Base-by-base conservation (phyloP, 2,113 vertebrate species). In the Gnathonemus echidnorhynchus region DNA sequence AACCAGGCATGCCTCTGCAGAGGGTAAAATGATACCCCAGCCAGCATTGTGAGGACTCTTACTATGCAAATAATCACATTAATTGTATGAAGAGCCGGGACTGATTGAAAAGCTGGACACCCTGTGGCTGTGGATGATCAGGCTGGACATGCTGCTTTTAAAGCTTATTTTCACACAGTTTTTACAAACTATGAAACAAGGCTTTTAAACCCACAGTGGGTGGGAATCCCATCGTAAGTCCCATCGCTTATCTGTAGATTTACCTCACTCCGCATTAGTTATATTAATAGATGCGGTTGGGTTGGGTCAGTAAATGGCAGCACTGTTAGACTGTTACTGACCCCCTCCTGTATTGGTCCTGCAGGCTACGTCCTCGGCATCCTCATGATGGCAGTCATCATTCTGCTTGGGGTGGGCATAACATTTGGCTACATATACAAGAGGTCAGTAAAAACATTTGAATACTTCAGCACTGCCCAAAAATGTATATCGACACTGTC, bases 391-490 rank as follows among this genome's bases (percentile, higher is more conserved):
- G 96, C 95, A 2, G 95, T 99, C 91, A 98, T 99, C 89, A 97
- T 99, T 8, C 31, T 95, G 15, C 97, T 98, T 0, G 98, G 98
- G 90, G 95, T 92, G 0, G 98, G 98, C 89, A 97, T 99, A 93
- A 95, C 97, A 4, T 0, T 98, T 45, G 98, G 98, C 87, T 99
- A 99, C 92, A 95, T 98, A 90, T 99, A 98, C 91, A 99, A 99
- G 94, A 97, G 97, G 98, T 98, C 86, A 96, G 95, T 93, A 77
- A 87, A 35, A 58, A 24, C 11, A 70, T 27, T 31, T 1, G 8
- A 27, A 27, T 11, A 1, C 62, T 66, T 66, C 3, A 66, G n/a
- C 62, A 31, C n/a, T 27, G 27, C 62, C 10, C 62, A 70, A 31
- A 70, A 31, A 70, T 31, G 62, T 13, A 10, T 4, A 27, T 1